phyloP scores from a whole-genome alignment of 1,140 invertebrate species.

The Drosophila littoralis region DNA sequence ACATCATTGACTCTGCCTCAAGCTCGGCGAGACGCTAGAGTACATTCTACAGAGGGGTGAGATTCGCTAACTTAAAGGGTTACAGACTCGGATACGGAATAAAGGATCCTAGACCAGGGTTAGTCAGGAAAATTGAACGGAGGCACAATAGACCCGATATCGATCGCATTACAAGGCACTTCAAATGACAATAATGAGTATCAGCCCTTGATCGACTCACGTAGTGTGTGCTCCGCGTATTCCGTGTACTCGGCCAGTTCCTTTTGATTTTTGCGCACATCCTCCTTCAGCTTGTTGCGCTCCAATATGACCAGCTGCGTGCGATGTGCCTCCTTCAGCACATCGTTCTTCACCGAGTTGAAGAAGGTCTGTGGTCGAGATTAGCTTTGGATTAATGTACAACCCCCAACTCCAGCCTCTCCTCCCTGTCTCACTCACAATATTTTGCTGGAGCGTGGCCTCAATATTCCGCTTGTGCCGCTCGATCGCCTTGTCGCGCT shows the following conservation, averaged over 20 bases:
- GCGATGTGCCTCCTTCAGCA: conserved; percentile 86
- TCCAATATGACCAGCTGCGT: conserved; percentile 84
- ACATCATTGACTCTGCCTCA: no score
- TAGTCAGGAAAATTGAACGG: no score
- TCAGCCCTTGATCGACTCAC: conserved; percentile 26
- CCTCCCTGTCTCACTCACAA: conserved; percentile 67
- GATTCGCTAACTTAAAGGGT: no score
- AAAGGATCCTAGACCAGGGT: no score
- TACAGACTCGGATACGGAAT: no score
- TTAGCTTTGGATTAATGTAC: neutral
- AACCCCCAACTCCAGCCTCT: no score
- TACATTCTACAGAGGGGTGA: no score
- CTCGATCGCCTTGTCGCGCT: conserved; percentile 71
- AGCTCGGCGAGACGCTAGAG: no score
- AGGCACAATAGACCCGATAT: no score
- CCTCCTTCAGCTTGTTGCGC: conserved; percentile 84
- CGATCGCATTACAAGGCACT: no score
- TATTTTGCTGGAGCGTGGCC: conserved; percentile 84
- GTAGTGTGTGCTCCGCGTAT: conserved; percentile 53
- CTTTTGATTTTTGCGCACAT: conserved; percentile 68
- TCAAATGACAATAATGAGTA: no score
- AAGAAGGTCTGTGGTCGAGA: conserved; percentile 84
- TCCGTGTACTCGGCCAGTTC: conserved; percentile 65
- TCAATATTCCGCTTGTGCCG: conserved; percentile 84
- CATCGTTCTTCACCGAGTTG: conserved; percentile 85